Evolutionary conservation across 64 coral and sea anemone genomes (phyloP), one percentile per base, ranked within the genome.

Genomic region (Montipora efflorescens): DNA sequence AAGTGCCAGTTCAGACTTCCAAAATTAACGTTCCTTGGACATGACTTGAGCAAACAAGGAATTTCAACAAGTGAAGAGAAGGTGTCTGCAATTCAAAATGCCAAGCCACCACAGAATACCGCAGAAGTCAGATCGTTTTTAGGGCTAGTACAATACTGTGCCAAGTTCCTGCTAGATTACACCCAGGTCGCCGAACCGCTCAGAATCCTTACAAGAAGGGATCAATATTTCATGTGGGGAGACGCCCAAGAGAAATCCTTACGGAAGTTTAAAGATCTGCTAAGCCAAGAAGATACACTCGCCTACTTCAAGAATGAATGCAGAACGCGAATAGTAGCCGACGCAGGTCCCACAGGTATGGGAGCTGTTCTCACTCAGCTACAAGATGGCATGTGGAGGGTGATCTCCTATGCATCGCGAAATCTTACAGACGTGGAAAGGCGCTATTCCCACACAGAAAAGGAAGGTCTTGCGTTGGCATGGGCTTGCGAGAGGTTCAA

Each of bases 361-460:
- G 88, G 61, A 76, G 87, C 88, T 20, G 77, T 79, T n/a, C 11
- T 90, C 4, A 20, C 59, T 10, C 88, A 90, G 76, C 51, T 43
- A 55, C 88, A 79, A 80, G 88, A 48, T 71, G 77, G 47, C 23
- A 5, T 79, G 36, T 90, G 88, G 76, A 62, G 55, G 80, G 75
- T 62, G 68, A 25, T 66, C 3, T 90, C 76, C 45, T 90, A 90
- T 90, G 75, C 88, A 59, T 90, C 88, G 14, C 47, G 88, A 51
- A 90, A 80, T 45, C 88, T 80, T 43, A 79, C 77, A 0, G 75
- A 80, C 48, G 75, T 90, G 7, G 76, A 80, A 57, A 80, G 80
- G 50, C 47, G 79, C 2, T 92, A 92, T 84, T 50, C 90, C 49
- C 79, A 92, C 20, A 92, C 70, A 77, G 76, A 90, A 62, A 90